phyloP scores from a whole-genome alignment of 1,140 invertebrate species.

The Neotoxoptera formosana region DNA sequence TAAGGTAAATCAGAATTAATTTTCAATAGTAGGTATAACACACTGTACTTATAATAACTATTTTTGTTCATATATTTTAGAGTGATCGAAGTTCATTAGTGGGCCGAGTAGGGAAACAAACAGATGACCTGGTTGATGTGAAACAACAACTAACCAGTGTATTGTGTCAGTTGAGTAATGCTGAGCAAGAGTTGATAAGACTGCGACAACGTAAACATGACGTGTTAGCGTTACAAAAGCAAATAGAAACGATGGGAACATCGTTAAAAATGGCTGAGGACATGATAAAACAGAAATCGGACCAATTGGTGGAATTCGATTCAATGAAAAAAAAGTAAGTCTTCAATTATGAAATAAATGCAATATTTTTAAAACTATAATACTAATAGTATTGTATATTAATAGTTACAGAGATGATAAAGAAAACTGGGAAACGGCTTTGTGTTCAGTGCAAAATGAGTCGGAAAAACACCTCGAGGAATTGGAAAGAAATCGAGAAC shows the following conservation, averaged over 20 bases:
- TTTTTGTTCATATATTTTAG: conserved; percentile 31
- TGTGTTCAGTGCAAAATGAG: conserved; percentile 30
- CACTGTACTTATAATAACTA: not conserved
- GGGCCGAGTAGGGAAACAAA: conserved; percentile 65
- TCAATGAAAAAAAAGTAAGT: conserved; percentile 67
- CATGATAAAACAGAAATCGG: conserved; percentile 72
- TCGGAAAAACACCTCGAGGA: conserved; percentile 40
- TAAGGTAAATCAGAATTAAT: not conserved
- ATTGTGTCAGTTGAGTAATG: conserved; percentile 64
- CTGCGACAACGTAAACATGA: conserved; percentile 74
- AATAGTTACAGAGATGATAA: conserved; percentile 67
- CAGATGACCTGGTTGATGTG: conserved; percentile 74
- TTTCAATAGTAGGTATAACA: not conserved
- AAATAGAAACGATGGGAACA: conserved; percentile 61
- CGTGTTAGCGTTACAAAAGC: conserved; percentile 71
- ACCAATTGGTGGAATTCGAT: conserved; percentile 74
- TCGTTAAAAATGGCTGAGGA: conserved; percentile 75
- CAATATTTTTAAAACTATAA: not conserved
- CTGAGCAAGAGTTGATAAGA: conserved; percentile 75
- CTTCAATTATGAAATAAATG: not conserved
- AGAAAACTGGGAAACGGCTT: conserved; percentile 69
- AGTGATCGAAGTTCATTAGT: conserved; percentile 57
- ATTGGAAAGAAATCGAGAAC: conserved; percentile 64
- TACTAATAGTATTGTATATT: not conserved
- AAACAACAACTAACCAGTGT: conserved; percentile 67